A percentile compares a stretch with the other conserved stretches of the same genome.
Evolutionary conservation across 1,140 invertebrate genomes (phyloP).

Genomic region (Drosophila nigromelanica): DNA sequence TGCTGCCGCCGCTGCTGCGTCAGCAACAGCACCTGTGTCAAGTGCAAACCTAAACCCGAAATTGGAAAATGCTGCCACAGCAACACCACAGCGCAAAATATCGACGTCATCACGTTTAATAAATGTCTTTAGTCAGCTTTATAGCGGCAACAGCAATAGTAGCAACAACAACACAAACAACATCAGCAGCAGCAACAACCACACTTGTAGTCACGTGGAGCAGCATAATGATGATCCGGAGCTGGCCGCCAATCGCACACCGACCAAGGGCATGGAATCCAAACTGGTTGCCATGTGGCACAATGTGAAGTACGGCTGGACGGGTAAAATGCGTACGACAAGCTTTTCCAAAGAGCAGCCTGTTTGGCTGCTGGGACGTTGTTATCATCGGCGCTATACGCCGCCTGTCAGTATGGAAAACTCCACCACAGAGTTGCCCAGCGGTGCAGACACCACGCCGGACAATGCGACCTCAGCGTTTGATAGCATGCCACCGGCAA

Average conservation of each 20-base stretch:
- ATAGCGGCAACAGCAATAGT: conserved; percentile 49
- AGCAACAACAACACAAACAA: conserved; percentile 35
- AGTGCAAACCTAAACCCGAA: conserved; percentile 58
- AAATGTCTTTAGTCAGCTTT: conserved; percentile 81
- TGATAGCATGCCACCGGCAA: conserved; percentile 58
- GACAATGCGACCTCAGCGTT: conserved; percentile 68
- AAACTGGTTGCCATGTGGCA: conserved; percentile 94
- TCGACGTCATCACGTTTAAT: conserved; percentile 83
- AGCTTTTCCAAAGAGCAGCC: conserved; percentile 94
- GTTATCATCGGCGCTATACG: conserved; percentile 91
- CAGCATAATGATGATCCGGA: conserved; percentile 55
- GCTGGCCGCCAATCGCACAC: conserved; percentile 69
- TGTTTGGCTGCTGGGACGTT: conserved; percentile 92
- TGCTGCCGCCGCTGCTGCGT: conserved; percentile 19
- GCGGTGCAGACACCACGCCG: conserved; percentile 53
- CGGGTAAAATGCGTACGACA: conserved; percentile 89
- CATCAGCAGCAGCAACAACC: conserved; percentile 23
- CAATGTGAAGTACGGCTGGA: conserved; percentile 95
- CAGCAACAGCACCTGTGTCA: conserved; percentile 35
- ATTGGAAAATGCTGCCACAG: conserved; percentile 61
- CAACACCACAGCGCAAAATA: conserved; percentile 78
- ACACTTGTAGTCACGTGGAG: conserved; percentile 53
- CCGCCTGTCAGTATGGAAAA: conserved; percentile 87
- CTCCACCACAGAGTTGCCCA: conserved; percentile 87
- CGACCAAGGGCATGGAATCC: conserved; percentile 90